phyloP scores from a whole-genome alignment of 2,888 invertebrate species.

The Agriopis marginaria region DNA sequence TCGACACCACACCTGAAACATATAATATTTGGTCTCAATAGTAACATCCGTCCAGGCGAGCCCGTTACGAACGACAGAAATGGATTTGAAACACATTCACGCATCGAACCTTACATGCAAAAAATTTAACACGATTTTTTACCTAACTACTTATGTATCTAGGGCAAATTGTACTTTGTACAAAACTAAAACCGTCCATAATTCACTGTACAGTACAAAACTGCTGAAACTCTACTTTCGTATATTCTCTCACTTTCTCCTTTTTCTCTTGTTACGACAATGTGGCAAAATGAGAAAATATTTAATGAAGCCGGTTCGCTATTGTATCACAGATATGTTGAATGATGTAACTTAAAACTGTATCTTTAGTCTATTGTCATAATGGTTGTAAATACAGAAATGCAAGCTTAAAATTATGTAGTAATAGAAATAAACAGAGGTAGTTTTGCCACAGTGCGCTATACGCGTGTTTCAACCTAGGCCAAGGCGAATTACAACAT shows the following conservation, averaged over 20 bases:
- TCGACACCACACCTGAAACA: constrained; percentile 85
- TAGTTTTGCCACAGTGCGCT: constrained; percentile 80
- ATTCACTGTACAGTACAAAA: constrained; percentile 75
- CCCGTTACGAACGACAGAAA: constrained; percentile 73
- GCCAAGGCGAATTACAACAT: constrained; percentile 82
- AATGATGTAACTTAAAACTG: constrained; percentile 73
- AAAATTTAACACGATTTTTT: constrained; percentile 76
- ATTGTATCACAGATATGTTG: constrained; percentile 84
- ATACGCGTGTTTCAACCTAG: constrained; percentile 80
- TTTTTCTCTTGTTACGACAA: constrained; percentile 61
- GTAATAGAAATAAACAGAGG: constrained; percentile 57
- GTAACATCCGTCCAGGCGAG: constrained; percentile 78
- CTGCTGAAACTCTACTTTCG: constrained; percentile 66
- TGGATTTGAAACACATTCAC: constrained; percentile 73
- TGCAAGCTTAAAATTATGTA: constrained; percentile 50
- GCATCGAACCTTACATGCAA: constrained; percentile 75
- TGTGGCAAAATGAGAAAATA: constrained; percentile 74
- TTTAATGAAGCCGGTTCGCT: constrained; percentile 71
- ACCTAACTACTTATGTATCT: constrained; percentile 86
- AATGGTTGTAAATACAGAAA: constrained; percentile 56
- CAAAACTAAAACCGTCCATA: constrained; percentile 79
- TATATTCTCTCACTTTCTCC: constrained; percentile 63
- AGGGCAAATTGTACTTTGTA: constrained; percentile 86
- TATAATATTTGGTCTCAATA: constrained; percentile 86
- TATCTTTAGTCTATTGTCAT: constrained; percentile 65